A percentile compares a stretch with the other conserved stretches of the same genome.
phyloP scores from a whole-genome alignment of 2,888 invertebrate genomes.

The Drosophila sordidula region DNA sequence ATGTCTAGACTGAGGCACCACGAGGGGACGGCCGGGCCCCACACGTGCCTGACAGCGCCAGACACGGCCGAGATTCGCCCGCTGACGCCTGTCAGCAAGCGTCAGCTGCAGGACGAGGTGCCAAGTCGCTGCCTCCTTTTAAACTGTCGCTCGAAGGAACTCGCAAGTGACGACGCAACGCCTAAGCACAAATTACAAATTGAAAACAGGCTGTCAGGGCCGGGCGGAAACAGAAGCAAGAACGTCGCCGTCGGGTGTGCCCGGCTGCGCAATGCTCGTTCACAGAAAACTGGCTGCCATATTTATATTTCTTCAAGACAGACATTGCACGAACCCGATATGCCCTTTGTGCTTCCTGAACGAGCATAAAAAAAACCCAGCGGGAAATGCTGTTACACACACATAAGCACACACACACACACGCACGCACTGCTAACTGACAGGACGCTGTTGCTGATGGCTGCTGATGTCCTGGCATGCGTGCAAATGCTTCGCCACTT shows the following conservation, averaged over 20 bases:
- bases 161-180: constrained; percentile 37
- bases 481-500: constrained; percentile 73
- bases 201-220: constrained; percentile 58
- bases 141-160: constrained; percentile 63
- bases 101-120: constrained; percentile 40
- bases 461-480: constrained; percentile 54
- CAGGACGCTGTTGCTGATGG: constrained; percentile 40
- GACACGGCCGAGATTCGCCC: constrained; percentile 37
- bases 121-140: constrained; percentile 36
- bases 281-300: too few species aligned
- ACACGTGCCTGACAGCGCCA: constrained; percentile 63
- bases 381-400: constrained; percentile 38
- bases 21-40: not conserved
- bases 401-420: not conserved
- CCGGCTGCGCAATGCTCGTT: too few species aligned
- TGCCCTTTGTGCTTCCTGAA: too few species aligned
- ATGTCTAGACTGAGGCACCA: constrained; percentile 57
- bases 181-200: constrained; percentile 61
- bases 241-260: too few species aligned
- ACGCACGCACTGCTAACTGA: constrained; percentile 30
- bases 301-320: too few species aligned
- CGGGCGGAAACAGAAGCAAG: not conserved
- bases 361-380: constrained; percentile 23
- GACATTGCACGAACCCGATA: too few species aligned
- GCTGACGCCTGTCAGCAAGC: constrained; percentile 42